Conservation (phyloP, 2,113 vertebrate species). For the Sclerurus mexicanus region DNA sequence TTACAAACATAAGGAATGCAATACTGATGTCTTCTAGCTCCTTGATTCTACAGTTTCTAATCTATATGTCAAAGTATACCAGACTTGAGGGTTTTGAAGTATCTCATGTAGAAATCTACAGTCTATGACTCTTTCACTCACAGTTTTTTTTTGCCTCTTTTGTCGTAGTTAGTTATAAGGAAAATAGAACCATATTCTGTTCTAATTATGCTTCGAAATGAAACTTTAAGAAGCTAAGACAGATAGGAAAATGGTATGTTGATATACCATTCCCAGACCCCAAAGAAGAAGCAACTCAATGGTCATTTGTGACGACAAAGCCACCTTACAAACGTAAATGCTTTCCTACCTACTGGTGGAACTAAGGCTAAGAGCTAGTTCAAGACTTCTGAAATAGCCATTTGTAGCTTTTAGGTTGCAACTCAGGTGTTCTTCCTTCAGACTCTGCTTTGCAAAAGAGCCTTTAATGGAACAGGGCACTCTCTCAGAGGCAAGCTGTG, state of each 20-base stretch:
- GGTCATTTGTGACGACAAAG: not conserved
- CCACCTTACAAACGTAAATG: not conserved
- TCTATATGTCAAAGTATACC: not conserved
- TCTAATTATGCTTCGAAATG: not conserved
- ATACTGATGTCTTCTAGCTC: not conserved
- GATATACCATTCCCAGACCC: not conserved
- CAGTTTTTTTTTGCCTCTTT: not conserved
- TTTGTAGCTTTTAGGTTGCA: constrained; percentile 14
- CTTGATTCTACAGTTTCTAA: not conserved
- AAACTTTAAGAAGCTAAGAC: not conserved
- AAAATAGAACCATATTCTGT: not conserved
- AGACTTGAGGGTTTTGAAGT: not conserved
- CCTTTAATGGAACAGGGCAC: constrained; percentile 3
- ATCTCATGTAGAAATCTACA: not conserved
- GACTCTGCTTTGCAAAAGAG: not conserved
- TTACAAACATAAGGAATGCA: not conserved
- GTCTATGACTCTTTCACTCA: not conserved
- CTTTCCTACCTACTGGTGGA: not conserved
- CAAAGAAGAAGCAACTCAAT: not conserved
- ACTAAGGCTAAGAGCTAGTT: not conserved
- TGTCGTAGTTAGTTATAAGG: not conserved
- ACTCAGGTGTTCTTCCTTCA: not conserved
- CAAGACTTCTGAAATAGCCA: not conserved
- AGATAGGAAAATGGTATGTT: not conserved
- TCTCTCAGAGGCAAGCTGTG: not conserved